Conservation (phyloP, 2,797 vertebrate genomes). For the Eurystomus glaucurus region DNA sequence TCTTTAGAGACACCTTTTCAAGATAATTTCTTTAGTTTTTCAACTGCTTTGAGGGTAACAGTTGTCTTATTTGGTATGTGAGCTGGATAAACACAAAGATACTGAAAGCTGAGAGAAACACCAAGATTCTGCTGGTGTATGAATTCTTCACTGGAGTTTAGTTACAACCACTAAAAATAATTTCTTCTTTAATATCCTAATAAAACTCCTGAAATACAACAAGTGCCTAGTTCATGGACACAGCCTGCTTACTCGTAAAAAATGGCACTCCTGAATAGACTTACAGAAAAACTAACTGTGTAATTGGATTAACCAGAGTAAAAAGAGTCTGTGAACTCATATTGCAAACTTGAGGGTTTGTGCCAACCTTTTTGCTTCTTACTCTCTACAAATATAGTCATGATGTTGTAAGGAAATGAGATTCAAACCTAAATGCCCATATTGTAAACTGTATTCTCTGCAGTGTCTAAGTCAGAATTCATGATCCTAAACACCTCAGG, state of each 20-base stretch:
- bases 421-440: background rate
- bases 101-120: background rate
- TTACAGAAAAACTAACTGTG: background rate
- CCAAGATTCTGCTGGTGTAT: background rate
- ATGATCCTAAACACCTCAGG: background rate
- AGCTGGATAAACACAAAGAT: background rate
- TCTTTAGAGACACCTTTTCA: background rate
- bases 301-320: background rate
- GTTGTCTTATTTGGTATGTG: background rate
- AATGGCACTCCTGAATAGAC: background rate
- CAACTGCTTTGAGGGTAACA: background rate
- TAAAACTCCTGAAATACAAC: background rate
- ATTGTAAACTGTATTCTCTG: background rate
- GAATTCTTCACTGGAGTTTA: background rate
- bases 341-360: background rate
- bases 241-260: background rate
- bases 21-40: background rate
- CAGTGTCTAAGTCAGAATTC: background rate
- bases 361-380: background rate
- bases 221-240: background rate
- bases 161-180: background rate
- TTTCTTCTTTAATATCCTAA: background rate
- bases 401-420: background rate
- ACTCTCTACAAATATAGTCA: background rate
- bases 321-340: background rate